Base-by-base conservation (phyloP, 2,797 vertebrate species). In the Microcaecilia unicolor region DNA sequence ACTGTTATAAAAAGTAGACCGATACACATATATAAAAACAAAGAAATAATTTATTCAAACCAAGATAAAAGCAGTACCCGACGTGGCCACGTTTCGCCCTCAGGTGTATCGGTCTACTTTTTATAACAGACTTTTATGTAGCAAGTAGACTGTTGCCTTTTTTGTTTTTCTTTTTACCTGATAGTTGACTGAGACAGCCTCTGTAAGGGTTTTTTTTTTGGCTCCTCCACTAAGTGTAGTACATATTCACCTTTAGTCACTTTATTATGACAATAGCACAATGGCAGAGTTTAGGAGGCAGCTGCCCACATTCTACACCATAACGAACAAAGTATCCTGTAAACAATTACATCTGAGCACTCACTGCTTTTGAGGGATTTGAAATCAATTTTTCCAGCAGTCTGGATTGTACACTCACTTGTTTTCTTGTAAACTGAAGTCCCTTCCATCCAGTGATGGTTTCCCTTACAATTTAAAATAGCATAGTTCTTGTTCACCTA, bases 271-370 rank as follows among this genome's bases (percentile, higher is more conserved):
- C 21, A 39, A n/a, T 15, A 41, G 25, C 31, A 76, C 58, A 76
- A 76, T 69, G 43, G 2, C 1, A 39, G 33, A 46, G 49, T 51
- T 44, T 51, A 66, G 66, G 64, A 15, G 51, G 55, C 78, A 83
- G 78, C 70, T 81, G 78, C 62, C 44, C 17, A 44, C 57, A 50
- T 36, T 46, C 44, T 48, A 39, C 37, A 68, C 48, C 57, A 72
- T 67, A 69, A 25, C 49, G 34, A 38, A 28, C 36, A 42, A 4
- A 33, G 45, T 20, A 7, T 58, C 50, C 64, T 66, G 55, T 32
- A 62, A 54, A 49, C 48, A 71, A 70, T 74, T 74, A 48, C 7
- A 21, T 64, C 49, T 43, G 47, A 51, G 15, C 19, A 30, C 42
- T 47, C 53, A 69, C 31, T 25, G 17, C 30, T 21, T 16, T 29